These are phyloP conservation scores for Phaenicophaeus curvirostris DNA, from an alignment of 2,797 vertebrate species.

Conservation along the genomic window DNA sequence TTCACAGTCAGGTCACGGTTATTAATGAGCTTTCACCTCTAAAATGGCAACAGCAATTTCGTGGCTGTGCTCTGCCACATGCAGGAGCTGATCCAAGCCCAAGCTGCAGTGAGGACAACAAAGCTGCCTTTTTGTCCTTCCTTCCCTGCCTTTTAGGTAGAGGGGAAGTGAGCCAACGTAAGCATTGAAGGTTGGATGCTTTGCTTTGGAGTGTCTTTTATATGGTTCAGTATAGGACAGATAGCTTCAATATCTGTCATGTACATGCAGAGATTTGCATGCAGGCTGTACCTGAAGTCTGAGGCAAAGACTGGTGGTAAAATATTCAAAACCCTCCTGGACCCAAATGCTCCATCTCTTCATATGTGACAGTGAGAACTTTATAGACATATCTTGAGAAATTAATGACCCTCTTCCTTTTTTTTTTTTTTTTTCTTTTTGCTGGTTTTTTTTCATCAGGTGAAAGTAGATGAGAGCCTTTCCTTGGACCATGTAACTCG, in stretches of 20 bases:
- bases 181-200: neutral
- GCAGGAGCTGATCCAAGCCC: neutral
- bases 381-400: neutral
- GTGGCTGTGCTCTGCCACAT: neutral
- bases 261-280: neutral
- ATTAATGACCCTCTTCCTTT: neutral
- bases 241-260: neutral
- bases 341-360: neutral
- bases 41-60: constrained; percentile 31
- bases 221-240: neutral
- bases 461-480: constrained; percentile 86
- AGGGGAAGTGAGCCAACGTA: neutral
- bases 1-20: constrained; percentile 55
- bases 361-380: neutral
- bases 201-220: neutral
- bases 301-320: neutral
- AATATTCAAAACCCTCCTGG: neutral
- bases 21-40: constrained; percentile 65
- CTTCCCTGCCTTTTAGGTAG: neutral
- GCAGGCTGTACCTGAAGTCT: neutral
- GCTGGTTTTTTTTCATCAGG: constrained; percentile 70
- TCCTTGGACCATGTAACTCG: constrained; percentile 92
- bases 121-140: constrained; percentile 16
- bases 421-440: neutral
- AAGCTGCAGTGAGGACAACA: neutral